These are phyloP conservation scores for Ancistrus triradiatus DNA, from an alignment of 2,113 vertebrate species.

Conservation along the genomic window DNA sequence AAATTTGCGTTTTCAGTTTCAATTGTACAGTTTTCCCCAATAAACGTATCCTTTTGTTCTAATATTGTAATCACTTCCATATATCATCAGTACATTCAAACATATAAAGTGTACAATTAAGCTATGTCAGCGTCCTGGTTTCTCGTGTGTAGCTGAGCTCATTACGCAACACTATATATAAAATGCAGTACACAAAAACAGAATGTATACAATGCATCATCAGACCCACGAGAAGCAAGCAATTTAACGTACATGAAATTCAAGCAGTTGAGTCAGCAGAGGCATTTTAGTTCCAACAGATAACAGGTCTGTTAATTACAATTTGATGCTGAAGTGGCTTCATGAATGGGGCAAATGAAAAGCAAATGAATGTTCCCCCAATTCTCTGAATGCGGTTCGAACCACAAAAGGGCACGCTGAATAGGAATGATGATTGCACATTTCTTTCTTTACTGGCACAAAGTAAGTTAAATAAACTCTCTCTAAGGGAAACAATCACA, in stretches of 20 bases:
- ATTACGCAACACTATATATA: too few species aligned
- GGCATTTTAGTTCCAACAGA: background rate
- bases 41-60: too few species aligned
- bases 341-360: background rate
- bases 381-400: background rate
- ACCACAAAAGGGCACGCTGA: background rate
- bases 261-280: background rate
- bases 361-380: background rate
- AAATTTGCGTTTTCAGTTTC: too few species aligned
- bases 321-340: background rate
- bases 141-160: too few species aligned
- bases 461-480: too few species aligned
- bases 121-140: too few species aligned
- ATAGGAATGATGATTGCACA: background rate
- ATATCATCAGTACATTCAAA: too few species aligned
- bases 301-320: slow-evolving; percentile 1
- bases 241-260: background rate
- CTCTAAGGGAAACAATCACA: too few species aligned
- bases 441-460: background rate
- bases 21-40: too few species aligned
- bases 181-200: background rate
- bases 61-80: too few species aligned
- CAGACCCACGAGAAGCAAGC: background rate
- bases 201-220: slow-evolving; percentile 2
- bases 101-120: too few species aligned